phyloP scores from a whole-genome alignment of 1,140 invertebrate species.

The Drosophila rufa region DNA sequence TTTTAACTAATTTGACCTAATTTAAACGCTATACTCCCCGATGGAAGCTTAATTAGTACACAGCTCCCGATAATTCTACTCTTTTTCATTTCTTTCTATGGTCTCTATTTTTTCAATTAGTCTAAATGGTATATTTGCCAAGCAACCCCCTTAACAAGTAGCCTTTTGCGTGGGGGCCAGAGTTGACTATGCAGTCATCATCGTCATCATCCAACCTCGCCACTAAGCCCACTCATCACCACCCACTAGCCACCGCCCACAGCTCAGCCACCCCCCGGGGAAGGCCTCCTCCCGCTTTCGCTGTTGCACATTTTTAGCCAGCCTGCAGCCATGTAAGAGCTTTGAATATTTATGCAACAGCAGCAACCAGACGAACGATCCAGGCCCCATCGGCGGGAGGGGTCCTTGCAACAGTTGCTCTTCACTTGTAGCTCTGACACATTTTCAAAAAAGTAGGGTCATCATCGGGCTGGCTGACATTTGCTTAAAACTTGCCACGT shows the following conservation, averaged over 20 bases:
- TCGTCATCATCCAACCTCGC: slow-evolving; percentile 48
- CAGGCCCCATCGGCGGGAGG: slow-evolving; percentile 2
- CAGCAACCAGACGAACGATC: slow-evolving; percentile 38
- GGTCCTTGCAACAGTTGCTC: slow-evolving; percentile 74
- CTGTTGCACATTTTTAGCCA: slow-evolving; percentile 82
- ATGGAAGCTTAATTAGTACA: neutral
- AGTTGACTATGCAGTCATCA: slow-evolving; percentile 62
- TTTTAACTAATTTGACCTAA: too few species aligned
- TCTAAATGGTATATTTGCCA: slow-evolving; percentile 7
- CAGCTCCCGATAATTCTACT: neutral
- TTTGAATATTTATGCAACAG: slow-evolving; percentile 80
- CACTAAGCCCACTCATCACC: slow-evolving; percentile 47
- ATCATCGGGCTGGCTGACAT: slow-evolving; percentile 75
- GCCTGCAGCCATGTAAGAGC: slow-evolving; percentile 80
- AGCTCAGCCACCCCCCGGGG: slow-evolving; percentile 1
- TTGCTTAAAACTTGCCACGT: slow-evolving; percentile 75
- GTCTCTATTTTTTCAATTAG: slow-evolving; percentile 12
- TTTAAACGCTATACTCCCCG: too few species aligned
- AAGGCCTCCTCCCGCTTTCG: slow-evolving; percentile 23
- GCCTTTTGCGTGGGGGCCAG: slow-evolving; percentile 40
- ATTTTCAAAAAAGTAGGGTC: slow-evolving; percentile 81
- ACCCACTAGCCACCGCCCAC: slow-evolving; percentile 28
- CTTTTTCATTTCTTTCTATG: neutral
- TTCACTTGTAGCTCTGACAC: slow-evolving; percentile 80
- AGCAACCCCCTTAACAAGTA: slow-evolving; percentile 60